Base-by-base conservation (phyloP, 2,888 invertebrate species). In the Eutolmus rufibarbis region DNA sequence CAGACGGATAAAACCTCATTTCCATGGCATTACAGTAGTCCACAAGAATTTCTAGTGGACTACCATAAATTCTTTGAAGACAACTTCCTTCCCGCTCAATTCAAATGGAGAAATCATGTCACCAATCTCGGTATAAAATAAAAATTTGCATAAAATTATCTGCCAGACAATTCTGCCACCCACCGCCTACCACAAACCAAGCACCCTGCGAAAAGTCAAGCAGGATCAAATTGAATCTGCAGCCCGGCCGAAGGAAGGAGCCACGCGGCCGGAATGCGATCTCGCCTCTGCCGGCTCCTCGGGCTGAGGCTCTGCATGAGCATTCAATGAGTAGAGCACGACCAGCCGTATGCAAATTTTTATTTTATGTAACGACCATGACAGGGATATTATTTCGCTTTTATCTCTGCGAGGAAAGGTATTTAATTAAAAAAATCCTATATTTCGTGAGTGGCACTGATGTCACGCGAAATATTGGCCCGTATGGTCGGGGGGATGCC, bases 61-160 rank as follows among this genome's bases (percentile, higher is more conserved):
- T 84, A n/a, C 66, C 57, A 84, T 84, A 84, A 84, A 84, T 66
- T 84, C 14, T 19, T 28, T 19, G 40, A 57, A 66, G 82, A 40
- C 82, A 66, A 8, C 16, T 34, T 37, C 66, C 66, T 66, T 34
- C 66, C 66, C 23, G 40, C 23, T 51, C 40, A 84, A 84, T 66
- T 40, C 57, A 66, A 84, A 84, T 84, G 57, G 57, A 57, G 46
- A 57, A 57, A 57, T 84, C 34, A 66, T 66, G 57, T 84, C 82
- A 66, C 82, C 82, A 66, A 66, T 84, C 82, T 66, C 40, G 9
- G 66, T 34, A 84, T 84, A 84, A 84, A 84, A 66, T 66, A 84
- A 84, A 66, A 84, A 84, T 84, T 84, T 84, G 66, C 82, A 84
- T 84, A 84, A 84, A 84, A 84, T 66, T 84, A 84, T 40, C 37